Percentiles rank a stretch among this genome's conserved stretches.
Conservation (phyloP, 2,797 vertebrate species). For the Gouania willdenowi region DNA sequence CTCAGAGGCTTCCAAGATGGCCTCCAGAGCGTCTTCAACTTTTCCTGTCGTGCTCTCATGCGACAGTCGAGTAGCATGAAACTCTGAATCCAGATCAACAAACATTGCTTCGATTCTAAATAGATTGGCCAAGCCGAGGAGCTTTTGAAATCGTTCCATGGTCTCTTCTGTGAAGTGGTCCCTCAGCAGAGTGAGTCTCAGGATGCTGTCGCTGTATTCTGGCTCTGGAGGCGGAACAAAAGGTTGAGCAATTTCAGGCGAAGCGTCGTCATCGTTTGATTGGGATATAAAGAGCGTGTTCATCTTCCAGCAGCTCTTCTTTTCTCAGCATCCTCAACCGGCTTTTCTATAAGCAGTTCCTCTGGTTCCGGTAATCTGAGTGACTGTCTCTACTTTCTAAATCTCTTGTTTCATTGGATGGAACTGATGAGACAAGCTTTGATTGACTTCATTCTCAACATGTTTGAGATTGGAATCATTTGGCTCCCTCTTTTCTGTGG, state of each 20-base stretch:
- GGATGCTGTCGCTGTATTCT: conserved; percentile 68
- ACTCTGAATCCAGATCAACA: conserved; percentile 76
- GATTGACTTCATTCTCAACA: not conserved
- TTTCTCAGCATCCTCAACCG: conserved; percentile 15
- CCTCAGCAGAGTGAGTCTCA: conserved; percentile 75
- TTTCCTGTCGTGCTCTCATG: conserved; percentile 56
- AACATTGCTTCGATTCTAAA: conserved; percentile 84
- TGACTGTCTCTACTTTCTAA: conserved; percentile 16
- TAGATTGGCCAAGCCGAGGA: conserved; percentile 76
- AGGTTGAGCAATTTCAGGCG: conserved; percentile 2
- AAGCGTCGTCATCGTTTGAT: conserved; percentile 4
- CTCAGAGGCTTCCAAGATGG: conserved; percentile 84
- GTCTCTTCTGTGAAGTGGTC: conserved; percentile 78
- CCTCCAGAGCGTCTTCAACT: conserved; percentile 78
- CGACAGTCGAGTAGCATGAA: conserved; percentile 69
- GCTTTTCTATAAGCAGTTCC: conserved; percentile 19
- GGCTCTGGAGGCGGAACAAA: conserved; percentile 21
- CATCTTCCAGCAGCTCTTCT: conserved; percentile 86
- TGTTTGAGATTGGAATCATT: conserved; percentile 2
- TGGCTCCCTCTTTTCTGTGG: not conserved
- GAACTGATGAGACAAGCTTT: not conserved
- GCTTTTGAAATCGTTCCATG: conserved; percentile 71
- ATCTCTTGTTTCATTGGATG: conserved; percentile 2
- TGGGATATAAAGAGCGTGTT: conserved; percentile 76
- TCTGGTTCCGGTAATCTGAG: conserved; percentile 13